phyloP scores from a whole-genome alignment of 2,113 vertebrate genomes.

The Bujurquina vittata region DNA sequence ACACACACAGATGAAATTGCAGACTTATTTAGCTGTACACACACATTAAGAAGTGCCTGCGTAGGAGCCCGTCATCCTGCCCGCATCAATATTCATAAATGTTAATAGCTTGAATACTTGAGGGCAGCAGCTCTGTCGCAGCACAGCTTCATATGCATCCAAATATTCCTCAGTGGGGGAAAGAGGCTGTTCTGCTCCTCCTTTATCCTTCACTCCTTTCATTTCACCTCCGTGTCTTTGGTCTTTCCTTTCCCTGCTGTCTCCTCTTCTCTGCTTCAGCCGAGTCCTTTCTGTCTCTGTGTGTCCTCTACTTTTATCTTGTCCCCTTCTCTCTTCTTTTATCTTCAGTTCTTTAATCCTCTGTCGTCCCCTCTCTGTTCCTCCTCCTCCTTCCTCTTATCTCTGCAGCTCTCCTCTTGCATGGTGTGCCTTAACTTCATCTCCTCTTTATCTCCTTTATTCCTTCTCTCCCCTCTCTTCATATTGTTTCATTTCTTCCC shows the following conservation, averaged over 20 bases:
- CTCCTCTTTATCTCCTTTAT: background rate
- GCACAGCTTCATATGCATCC: slow-evolving; percentile 52
- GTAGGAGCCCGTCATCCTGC: slow-evolving; percentile 57
- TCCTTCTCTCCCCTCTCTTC: background rate
- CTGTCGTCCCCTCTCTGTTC: background rate
- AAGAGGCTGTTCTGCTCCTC: background rate
- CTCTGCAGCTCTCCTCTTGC: background rate
- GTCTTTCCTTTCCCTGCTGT: background rate
- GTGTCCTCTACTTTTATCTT: slow-evolving; percentile 17
- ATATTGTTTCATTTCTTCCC: background rate
- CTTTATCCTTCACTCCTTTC: slow-evolving; percentile 3
- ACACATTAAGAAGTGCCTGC: slow-evolving; percentile 28
- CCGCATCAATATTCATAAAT: slow-evolving; percentile 75
- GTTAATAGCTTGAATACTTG: slow-evolving; percentile 65
- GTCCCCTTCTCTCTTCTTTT: background rate
- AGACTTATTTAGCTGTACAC: slow-evolving; percentile 7
- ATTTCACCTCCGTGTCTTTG: background rate
- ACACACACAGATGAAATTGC: background rate
- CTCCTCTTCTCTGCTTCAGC: background rate
- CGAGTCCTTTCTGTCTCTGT: background rate
- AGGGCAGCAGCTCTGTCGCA: slow-evolving; percentile 60
- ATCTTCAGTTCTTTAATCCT: slow-evolving; percentile 30
- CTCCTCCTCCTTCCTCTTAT: background rate
- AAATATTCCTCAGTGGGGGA: slow-evolving; percentile 19
- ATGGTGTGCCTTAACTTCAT: slow-evolving; percentile 1